These are phyloP conservation scores for Hymenochirus boettgeri DNA, from an alignment of 2,113 vertebrate species.

Conservation along the genomic window DNA sequence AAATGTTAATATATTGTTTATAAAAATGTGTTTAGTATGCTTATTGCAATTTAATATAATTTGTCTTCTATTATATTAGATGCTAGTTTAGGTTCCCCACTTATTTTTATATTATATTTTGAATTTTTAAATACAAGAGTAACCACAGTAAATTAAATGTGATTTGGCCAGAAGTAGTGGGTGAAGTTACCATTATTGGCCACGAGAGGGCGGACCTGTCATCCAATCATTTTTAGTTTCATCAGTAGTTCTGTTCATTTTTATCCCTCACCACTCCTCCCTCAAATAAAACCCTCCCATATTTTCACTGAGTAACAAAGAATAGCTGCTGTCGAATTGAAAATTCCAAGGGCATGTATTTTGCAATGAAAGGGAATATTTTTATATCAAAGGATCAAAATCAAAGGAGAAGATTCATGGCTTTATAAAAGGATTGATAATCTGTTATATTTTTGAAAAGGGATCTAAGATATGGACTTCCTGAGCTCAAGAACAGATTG, in stretches of 20 bases:
- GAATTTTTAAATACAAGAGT: no score
- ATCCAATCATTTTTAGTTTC: slow-evolving; percentile 40
- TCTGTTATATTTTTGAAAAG: slow-evolving; percentile 39
- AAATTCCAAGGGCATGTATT: background rate
- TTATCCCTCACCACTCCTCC: background rate
- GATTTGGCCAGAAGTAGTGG: no score
- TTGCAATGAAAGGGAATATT: background rate
- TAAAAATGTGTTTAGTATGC: no score
- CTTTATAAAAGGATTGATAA: slow-evolving; percentile 1
- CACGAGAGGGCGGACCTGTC: background rate
- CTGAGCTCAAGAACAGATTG: slow-evolving; percentile 55
- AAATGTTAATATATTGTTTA: no score
- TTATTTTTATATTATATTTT: no score
- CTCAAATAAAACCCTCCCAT: background rate
- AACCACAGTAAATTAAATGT: no score
- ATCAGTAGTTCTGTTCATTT: background rate
- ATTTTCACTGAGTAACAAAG: background rate
- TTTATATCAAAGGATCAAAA: slow-evolving; percentile 33
- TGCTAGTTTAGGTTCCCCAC: no score
- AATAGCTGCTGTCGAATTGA: background rate
- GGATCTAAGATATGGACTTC: slow-evolving; percentile 57
- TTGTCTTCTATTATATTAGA: no score
- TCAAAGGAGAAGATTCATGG: slow-evolving; percentile 38
- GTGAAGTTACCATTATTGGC: background rate
- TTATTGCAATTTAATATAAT: no score